Evolutionary conservation across 2,113 vertebrate genomes (phyloP).

Genomic region (Regulus satrapa): DNA sequence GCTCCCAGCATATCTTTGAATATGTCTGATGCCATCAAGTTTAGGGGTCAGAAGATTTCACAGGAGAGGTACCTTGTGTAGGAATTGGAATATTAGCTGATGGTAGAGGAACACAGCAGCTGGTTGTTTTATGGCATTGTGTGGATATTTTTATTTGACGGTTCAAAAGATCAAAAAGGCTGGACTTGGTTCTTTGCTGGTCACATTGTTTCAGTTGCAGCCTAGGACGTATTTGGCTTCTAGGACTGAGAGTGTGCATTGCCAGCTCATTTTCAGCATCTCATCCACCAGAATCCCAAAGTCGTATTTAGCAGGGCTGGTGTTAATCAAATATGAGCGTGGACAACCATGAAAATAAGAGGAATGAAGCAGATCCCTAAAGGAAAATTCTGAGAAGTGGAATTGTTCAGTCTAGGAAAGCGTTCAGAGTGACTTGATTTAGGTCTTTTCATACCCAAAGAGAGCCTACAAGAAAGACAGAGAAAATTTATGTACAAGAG

Average conservation of each 20-base stretch:
- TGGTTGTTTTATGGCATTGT: background rate
- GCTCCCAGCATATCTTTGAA: background rate
- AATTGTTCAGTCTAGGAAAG: background rate
- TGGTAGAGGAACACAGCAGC: background rate
- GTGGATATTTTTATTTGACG: background rate
- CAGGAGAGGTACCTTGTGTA: background rate
- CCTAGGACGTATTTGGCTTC: background rate
- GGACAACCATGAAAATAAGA: background rate
- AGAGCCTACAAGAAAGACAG: background rate
- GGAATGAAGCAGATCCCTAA: background rate
- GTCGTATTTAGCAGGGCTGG: background rate
- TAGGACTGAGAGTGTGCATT: background rate
- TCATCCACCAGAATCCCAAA: background rate
- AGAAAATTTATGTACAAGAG: background rate
- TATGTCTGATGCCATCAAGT: background rate
- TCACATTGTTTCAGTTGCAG: background rate
- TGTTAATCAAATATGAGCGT: rapidly evolving
- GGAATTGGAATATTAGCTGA: background rate
- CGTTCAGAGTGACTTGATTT: no score
- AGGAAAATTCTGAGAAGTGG: background rate
- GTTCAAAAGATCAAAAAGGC: background rate
- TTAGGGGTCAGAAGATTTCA: background rate
- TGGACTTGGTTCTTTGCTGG: background rate
- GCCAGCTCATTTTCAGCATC: background rate
- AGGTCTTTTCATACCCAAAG: rapidly evolving